Evolutionary conservation across 2,888 invertebrate species (phyloP).

Genomic region (Minunthozetes semirufus): DNA sequence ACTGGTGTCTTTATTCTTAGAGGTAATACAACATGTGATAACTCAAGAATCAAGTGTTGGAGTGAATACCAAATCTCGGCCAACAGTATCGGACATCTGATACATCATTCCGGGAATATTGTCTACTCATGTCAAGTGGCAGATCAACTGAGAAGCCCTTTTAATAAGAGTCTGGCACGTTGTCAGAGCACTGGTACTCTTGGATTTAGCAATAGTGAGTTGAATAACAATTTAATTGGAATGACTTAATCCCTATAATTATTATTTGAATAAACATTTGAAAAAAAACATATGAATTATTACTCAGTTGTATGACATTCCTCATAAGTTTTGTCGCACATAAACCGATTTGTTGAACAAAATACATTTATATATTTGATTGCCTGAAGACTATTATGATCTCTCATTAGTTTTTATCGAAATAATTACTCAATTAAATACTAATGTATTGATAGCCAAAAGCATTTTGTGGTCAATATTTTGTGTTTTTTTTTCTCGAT

Average conservation of each 20-base stretch:
- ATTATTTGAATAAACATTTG: too few relatives aligned
- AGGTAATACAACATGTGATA: neutral
- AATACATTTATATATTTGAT: neutral
- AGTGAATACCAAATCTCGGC: conserved; percentile 15
- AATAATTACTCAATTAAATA: too few relatives aligned
- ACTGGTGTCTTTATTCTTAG: conserved; percentile 15
- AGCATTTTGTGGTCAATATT: too few relatives aligned
- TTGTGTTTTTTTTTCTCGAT: too few relatives aligned
- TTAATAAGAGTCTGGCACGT: neutral
- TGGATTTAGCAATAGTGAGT: conserved; percentile 8
- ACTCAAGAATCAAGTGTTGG: neutral
- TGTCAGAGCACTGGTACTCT: neutral
- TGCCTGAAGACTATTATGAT: neutral
- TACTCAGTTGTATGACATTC: too few relatives aligned
- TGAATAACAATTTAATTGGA: neutral
- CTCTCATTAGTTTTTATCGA: neutral
- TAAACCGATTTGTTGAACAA: too few relatives aligned
- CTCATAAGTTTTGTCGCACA: too few relatives aligned
- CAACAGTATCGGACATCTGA: neutral
- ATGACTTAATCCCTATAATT: too few relatives aligned
- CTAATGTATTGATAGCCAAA: too few relatives aligned
- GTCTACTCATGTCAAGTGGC: conserved; percentile 17
- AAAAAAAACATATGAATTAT: too few relatives aligned
- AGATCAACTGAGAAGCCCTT: neutral
- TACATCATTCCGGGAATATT: conserved; percentile 10